Evolutionary conservation across 64 coral and sea anemone species (phyloP), one percentile per base, ranked within the genome.

Genomic region (Astreopora myriophthalma): DNA sequence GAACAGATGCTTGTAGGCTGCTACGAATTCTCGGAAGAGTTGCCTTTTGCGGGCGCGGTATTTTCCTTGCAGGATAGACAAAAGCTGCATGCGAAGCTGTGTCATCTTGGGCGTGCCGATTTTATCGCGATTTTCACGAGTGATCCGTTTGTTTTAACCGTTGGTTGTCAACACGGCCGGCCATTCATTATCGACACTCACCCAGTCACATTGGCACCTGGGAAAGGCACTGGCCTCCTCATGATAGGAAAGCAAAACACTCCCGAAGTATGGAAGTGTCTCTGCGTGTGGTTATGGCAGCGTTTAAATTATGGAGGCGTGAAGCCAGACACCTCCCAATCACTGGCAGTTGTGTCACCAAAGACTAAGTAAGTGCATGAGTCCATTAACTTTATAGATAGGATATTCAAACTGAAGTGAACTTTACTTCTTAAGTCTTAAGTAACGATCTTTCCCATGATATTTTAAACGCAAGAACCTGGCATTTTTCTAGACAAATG

Each of bases 201-300:
- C 69, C 81, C 81, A 85, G 81, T 85, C 1, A 67, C 81, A 34
- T 34, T 26, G 30, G 25, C 81, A 42, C 57, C 42, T 14, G 57
- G 81, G 25, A 85, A 85, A 34, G 81, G 81, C 14, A 69, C 67
- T 62, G 81, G 81, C 27, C 25, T 67, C 42, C 28, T 85, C 29
- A 26, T 68, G 11, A 22, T 68, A 25, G 81, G 81, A 9, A 85
- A 85, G 25, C 51, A 84, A 10, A 85, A 69, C 62, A 85, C 52
- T 29, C 57, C 49, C 13, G 81, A 58, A 22, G 81, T 85, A 39
- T 85, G 32, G 81, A n/a, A 68, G 81, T 66, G 60, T 62, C 55
- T 85, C 81, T 85, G 81, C 34, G 57, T 40, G 51, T 85, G 80
- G 81, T 27, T 85, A 39, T 85, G 81, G 81, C 51, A 85, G 39